A percentile compares a stretch with the other conserved stretches of the same genome.
Conservation (phyloP, 2,797 vertebrate species). For the Neosalanx taihuensis region DNA sequence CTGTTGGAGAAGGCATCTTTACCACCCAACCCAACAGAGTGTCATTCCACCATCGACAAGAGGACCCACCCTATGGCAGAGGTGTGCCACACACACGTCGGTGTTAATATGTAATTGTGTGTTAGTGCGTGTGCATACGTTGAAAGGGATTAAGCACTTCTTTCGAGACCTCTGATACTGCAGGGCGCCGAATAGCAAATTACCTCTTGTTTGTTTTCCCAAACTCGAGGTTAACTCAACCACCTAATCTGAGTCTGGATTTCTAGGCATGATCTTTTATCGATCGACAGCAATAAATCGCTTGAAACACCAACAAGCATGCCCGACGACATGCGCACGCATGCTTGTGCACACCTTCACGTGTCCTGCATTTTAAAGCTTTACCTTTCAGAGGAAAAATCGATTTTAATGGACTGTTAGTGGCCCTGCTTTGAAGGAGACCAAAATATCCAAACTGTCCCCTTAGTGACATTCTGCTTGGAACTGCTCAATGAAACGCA, state of each 20-base stretch:
- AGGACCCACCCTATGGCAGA: not conserved
- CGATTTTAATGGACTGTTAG: not conserved
- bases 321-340: slow-evolving; percentile 9
- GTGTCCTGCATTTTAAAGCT: not conserved
- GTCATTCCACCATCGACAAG: not conserved
- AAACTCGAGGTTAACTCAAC: not conserved
- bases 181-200: too few species aligned
- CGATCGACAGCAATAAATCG: slow-evolving; percentile 30
- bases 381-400: not conserved
- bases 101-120: not conserved
- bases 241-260: not conserved
- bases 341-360: not conserved
- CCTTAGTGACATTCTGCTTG: not conserved
- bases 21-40: not conserved
- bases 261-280: slow-evolving; percentile 21
- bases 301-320: slow-evolving; percentile 1
- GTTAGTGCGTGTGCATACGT: too few species aligned
- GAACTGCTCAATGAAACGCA: not conserved
- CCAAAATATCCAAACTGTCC: not conserved
- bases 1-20: not conserved
- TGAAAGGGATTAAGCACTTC: not conserved
- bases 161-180: too few species aligned
- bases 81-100: slow-evolving; percentile 2
- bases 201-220: too few species aligned
- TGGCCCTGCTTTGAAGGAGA: not conserved